Conservation (phyloP, 1,140 invertebrate genomes). For the Whitmania pigra region DNA sequence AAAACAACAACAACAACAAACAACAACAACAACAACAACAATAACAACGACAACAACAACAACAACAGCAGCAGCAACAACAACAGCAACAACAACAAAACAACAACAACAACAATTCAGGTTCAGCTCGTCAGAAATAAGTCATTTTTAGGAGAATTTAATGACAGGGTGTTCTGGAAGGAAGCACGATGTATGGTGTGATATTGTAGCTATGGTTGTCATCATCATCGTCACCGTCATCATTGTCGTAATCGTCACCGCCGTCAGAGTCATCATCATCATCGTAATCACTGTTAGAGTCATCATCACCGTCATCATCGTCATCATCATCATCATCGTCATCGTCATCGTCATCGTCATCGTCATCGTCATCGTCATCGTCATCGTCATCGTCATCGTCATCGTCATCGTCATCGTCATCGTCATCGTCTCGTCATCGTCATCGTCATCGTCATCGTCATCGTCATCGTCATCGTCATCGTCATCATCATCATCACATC, state of each 20-base stretch:
- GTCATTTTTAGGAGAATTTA: no score
- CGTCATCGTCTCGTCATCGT: neutral
- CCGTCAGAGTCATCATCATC: neutral
- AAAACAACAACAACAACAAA: no score
- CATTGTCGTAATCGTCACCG: neutral
- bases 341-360: neutral
- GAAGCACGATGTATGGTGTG: no score
- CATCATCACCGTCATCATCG: neutral
- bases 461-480: neutral
- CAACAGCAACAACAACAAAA: no score
- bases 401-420: neutral
- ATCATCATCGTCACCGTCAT: neutral
- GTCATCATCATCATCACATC: no score
- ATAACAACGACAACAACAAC: no score
- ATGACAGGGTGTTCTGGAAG: no score
- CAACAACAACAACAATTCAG: no score
- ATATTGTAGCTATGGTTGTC: neutral
- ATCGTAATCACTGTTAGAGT: neutral
- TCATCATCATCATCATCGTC: neutral
- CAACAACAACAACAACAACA: no score
- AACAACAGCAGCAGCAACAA: no score
- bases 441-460: neutral
- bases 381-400: neutral
- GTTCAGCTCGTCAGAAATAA: no score
- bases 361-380: neutral